These are phyloP conservation scores for Tetraneura akinire DNA, from an alignment of 1,140 invertebrate species.

Conservation along the genomic window DNA sequence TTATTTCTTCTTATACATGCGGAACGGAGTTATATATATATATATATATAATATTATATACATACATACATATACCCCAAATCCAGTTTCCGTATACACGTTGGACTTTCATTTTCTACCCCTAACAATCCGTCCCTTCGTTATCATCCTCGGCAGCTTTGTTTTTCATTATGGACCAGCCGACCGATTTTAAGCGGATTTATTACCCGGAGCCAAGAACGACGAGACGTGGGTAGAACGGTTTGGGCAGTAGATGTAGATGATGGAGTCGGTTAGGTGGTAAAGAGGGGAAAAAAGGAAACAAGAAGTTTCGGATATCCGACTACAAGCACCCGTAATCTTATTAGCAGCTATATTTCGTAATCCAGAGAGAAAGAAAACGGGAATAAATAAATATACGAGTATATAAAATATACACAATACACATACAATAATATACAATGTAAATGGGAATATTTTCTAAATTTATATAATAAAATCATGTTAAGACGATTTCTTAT, in stretches of 20 bases:
- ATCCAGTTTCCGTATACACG: conserved; percentile 35
- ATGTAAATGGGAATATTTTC: conserved; percentile 6
- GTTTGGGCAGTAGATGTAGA: too few relatives aligned
- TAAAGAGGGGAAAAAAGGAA: conserved; percentile 24
- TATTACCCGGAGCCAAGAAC: conserved; percentile 40
- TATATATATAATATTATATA: too few relatives aligned
- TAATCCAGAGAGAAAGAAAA: conserved; percentile 39
- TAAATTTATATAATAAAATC: too few relatives aligned
- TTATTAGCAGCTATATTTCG: conserved; percentile 51
- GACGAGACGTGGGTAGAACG: neutral
- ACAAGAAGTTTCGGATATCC: conserved; percentile 50
- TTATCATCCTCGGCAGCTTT: conserved; percentile 49
- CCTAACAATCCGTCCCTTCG: conserved; percentile 29
- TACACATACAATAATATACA: neutral
- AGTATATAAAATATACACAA: neutral
- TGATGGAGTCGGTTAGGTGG: neutral
- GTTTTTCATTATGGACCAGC: conserved; percentile 48
- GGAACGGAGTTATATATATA: neutral
- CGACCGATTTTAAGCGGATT: conserved; percentile 49
- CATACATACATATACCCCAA: neutral
- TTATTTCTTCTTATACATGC: neutral
- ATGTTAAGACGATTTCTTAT: too few relatives aligned
- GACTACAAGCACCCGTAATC: conserved; percentile 39
- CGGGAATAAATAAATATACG: neutral
- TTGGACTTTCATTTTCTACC: conserved; percentile 45